These are phyloP conservation scores for Orientallactaga sibirica DNA, from an alignment of 2,797 vertebrate genomes.

Conservation along the genomic window DNA sequence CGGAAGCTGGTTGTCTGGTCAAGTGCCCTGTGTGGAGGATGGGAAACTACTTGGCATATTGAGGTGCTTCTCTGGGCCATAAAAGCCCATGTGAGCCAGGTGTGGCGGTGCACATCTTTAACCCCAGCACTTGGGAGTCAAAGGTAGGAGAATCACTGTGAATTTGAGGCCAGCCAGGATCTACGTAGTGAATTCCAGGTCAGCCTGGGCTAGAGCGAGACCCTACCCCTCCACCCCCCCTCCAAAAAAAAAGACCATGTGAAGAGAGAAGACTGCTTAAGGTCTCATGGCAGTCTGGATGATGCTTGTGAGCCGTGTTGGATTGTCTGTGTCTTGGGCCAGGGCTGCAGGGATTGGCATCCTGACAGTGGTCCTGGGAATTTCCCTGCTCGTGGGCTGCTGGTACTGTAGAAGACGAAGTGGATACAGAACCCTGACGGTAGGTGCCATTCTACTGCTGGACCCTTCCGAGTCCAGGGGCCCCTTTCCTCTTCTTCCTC, in stretches of 20 bases:
- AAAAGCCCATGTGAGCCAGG: not conserved
- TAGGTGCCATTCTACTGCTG: conserved; percentile 80
- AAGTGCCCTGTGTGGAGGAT: not conserved
- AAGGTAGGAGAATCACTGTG: no score
- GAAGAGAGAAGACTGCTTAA: not conserved
- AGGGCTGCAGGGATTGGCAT: conserved; percentile 94
- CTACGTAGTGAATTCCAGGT: no score
- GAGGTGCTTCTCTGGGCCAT: not conserved
- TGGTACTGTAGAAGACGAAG: conserved; percentile 95
- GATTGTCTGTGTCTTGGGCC: conserved; percentile 75
- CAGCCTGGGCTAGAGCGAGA: no score
- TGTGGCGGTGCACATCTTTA: no score
- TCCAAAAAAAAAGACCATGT: not conserved
- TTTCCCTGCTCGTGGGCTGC: conserved; percentile 93
- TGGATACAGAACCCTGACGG: conserved; percentile 94
- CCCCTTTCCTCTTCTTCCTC: not conserved
- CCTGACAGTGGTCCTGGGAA: conserved; percentile 92
- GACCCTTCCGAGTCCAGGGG: not conserved
- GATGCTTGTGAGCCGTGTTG: not conserved
- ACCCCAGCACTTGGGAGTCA: no score
- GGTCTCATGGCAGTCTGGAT: not conserved
- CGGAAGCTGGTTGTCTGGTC: not conserved
- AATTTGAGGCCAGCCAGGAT: no score
- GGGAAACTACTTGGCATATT: not conserved
- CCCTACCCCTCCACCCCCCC: no score